Evolutionary conservation across 2,888 invertebrate genomes (phyloP).

Genomic region (Chrysodeixis includens): DNA sequence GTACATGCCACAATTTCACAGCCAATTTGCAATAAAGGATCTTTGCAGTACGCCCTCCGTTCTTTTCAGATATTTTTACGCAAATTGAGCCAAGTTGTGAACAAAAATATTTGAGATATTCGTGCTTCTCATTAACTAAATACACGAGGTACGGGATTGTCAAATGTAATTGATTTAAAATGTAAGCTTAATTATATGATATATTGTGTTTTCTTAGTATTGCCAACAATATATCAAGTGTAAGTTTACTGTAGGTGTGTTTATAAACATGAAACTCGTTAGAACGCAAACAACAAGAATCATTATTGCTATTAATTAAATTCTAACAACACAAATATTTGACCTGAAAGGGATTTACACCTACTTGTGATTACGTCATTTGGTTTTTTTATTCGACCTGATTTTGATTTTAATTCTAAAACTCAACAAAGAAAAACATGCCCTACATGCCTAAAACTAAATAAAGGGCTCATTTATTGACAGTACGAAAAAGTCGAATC

Average conservation of each 20-base stretch:
- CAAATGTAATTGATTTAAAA: neutral
- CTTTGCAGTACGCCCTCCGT: constrained; percentile 47
- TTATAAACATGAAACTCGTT: too few species aligned
- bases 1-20: constrained; percentile 58
- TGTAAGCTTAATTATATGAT: neutral
- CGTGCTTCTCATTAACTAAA: constrained; percentile 35
- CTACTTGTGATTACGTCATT: neutral
- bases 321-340: neutral
- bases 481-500: neutral
- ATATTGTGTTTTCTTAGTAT: too few species aligned
- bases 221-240: too few species aligned
- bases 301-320: too few species aligned
- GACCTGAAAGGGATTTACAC: neutral
- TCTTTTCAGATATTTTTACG: constrained; percentile 47
- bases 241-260: neutral
- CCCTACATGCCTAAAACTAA: neutral
- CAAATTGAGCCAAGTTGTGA: constrained; percentile 53
- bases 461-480: neutral
- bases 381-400: neutral
- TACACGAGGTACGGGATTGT: neutral
- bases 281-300: too few species aligned
- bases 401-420: neutral
- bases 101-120: constrained; percentile 44
- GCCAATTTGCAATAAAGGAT: constrained; percentile 61
- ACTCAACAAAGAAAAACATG: neutral